These are phyloP conservation scores for Parnassius glacialis DNA, from an alignment of 2,888 invertebrate genomes.

Conservation along the genomic window DNA sequence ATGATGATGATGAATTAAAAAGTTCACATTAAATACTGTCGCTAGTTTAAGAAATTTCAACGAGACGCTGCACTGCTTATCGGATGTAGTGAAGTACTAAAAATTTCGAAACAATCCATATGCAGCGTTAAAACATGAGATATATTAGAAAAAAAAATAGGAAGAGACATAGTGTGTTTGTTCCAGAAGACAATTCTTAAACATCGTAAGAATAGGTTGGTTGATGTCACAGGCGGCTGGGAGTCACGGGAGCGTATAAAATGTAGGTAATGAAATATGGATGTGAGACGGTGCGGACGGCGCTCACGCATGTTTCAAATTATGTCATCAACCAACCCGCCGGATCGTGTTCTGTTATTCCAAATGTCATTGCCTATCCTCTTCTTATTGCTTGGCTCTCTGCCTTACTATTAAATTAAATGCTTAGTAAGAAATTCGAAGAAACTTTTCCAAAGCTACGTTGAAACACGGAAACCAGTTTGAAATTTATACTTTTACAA, in stretches of 20 bases:
- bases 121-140: neutral
- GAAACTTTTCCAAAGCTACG: neutral
- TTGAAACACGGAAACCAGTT: too few relatives aligned
- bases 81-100: neutral
- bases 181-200: slow-evolving; percentile 17
- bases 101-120: slow-evolving; percentile 4
- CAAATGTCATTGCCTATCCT: slow-evolving; percentile 59
- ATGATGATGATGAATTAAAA: slow-evolving; percentile 17
- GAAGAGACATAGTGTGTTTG: slow-evolving; percentile 3
- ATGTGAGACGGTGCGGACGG: slow-evolving; percentile 39
- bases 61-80: neutral
- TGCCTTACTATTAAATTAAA: slow-evolving; percentile 61
- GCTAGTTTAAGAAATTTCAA: slow-evolving; percentile 3
- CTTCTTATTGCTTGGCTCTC: slow-evolving; percentile 69
- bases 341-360: slow-evolving; percentile 59
- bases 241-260: slow-evolving; percentile 44
- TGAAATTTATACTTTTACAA: too few relatives aligned
- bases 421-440: slow-evolving; percentile 30
- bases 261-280: slow-evolving; percentile 50
- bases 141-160: slow-evolving; percentile 12
- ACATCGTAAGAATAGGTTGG: slow-evolving; percentile 23
- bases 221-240: slow-evolving; percentile 28
- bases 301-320: slow-evolving; percentile 60
- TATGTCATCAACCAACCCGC: slow-evolving; percentile 63
- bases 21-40: slow-evolving; percentile 12